phyloP scores from a whole-genome alignment of 2,888 invertebrate species.

The Nephrotoma guestfalica region DNA sequence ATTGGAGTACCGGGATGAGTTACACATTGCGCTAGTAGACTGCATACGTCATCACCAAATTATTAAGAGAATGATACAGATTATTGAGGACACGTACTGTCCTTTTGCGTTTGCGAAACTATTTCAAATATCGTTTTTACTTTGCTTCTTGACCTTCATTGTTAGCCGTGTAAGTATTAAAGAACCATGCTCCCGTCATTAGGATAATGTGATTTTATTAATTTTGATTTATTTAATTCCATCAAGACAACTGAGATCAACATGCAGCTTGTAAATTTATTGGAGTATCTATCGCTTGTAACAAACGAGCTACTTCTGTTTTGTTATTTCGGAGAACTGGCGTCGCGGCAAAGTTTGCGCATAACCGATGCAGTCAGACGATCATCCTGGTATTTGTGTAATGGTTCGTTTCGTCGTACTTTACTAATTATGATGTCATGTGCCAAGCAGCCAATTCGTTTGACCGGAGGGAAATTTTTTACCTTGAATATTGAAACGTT shows the following conservation, averaged over 20 bases:
- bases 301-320: slow-evolving; percentile 24
- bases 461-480: slow-evolving; percentile 24
- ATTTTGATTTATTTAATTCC: too few relatives aligned
- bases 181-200: too few relatives aligned
- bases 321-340: slow-evolving; percentile 22
- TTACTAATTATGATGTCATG: slow-evolving; percentile 21
- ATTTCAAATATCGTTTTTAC: slow-evolving; percentile 21
- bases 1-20: slow-evolving; percentile 10
- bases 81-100: slow-evolving; percentile 24
- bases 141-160: slow-evolving; percentile 26
- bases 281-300: slow-evolving; percentile 22
- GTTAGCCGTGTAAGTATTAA: slow-evolving; percentile 21
- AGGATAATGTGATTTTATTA: too few relatives aligned
- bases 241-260: slow-evolving; percentile 7
- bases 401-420: slow-evolving; percentile 17
- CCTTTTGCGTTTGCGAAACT: slow-evolving; percentile 25
- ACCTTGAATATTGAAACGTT: slow-evolving; percentile 21
- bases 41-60: slow-evolving; percentile 25
- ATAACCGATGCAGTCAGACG: slow-evolving; percentile 22
- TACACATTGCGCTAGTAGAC: slow-evolving; percentile 15
- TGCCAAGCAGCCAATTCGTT: slow-evolving; percentile 15
- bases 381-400: slow-evolving; percentile 22
- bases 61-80: slow-evolving; percentile 19
- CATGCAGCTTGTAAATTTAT: slow-evolving; percentile 17
- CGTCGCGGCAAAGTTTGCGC: slow-evolving; percentile 18